Percentiles rank a stretch among this genome's conserved stretches.
phyloP scores from a whole-genome alignment of 2,797 vertebrate genomes.

The Chaunax sp. region DNA sequence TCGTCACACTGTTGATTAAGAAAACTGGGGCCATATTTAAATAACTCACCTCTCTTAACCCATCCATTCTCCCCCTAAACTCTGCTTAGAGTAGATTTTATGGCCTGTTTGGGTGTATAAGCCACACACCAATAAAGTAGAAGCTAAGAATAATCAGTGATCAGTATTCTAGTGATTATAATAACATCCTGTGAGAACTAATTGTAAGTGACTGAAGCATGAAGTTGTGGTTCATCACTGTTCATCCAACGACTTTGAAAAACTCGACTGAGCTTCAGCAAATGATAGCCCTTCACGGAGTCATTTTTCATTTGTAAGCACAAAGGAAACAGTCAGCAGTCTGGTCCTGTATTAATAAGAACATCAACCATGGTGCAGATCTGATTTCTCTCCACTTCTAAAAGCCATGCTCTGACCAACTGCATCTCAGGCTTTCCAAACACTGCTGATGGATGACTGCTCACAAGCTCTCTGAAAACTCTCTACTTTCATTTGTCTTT shows the following conservation, averaged over 20 bases:
- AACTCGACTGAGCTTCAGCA: constrained; percentile 24
- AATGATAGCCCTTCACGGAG: constrained; percentile 38
- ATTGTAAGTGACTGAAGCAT: constrained; percentile 44
- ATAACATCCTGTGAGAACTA: constrained; percentile 33
- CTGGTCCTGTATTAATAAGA: constrained; percentile 33
- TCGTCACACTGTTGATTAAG: constrained; percentile 44
- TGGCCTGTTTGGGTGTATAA: too few species aligned
- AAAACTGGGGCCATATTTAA: constrained; percentile 18
- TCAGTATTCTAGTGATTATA: constrained; percentile 45
- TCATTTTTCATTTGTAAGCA: constrained; percentile 52
- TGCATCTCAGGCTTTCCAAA: constrained; percentile 22
- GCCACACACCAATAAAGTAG: constrained; percentile 44
- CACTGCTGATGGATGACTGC: constrained; percentile 34
- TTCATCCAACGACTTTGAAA: constrained; percentile 28
- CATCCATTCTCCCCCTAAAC: not conserved
- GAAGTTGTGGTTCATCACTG: constrained; percentile 42
- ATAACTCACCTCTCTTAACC: constrained; percentile 15
- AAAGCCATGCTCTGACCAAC: constrained; percentile 6
- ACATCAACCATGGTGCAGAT: constrained; percentile 39
- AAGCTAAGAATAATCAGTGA: constrained; percentile 33
- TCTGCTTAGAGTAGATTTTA: too few species aligned
- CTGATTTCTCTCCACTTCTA: constrained; percentile 34
- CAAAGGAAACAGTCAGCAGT: constrained; percentile 45
- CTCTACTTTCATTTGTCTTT: constrained; percentile 13
- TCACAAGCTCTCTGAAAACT: not conserved